These are phyloP conservation scores for Tichodroma muraria DNA, from an alignment of 2,113 vertebrate species.

Conservation along the genomic window DNA sequence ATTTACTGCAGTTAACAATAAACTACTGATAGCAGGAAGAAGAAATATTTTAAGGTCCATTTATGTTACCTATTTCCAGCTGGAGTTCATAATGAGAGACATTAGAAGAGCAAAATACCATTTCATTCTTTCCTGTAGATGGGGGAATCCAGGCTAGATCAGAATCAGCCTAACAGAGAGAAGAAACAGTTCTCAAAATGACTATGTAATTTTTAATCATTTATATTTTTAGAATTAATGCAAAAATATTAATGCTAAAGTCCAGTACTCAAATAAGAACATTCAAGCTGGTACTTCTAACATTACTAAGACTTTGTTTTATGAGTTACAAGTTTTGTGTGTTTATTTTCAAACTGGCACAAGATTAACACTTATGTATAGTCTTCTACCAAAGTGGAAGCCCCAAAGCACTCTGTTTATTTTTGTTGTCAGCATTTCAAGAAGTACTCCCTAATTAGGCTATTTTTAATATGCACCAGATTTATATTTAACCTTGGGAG, in stretches of 20 bases:
- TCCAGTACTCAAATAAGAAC: background rate
- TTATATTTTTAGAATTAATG: background rate
- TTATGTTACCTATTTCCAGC: conserved; percentile 86
- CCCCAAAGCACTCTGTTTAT: background rate
- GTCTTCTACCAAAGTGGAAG: background rate
- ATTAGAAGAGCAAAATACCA: conserved; percentile 75
- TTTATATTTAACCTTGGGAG: background rate
- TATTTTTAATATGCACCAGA: background rate
- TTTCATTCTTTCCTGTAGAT: conserved; percentile 68
- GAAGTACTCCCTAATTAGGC: background rate
- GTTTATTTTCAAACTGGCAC: background rate
- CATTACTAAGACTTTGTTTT: background rate
- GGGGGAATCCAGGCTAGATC: conserved; percentile 72
- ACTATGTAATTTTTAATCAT: background rate
- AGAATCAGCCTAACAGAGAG: conserved; percentile 73
- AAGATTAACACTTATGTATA: background rate
- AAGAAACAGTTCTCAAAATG: background rate
- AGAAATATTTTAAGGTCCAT: background rate
- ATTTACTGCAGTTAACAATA: background rate
- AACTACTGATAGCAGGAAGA: background rate
- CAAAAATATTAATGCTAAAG: background rate
- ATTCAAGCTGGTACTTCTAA: background rate
- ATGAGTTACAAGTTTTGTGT: background rate
- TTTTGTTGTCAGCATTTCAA: background rate
- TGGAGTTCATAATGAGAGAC: conserved; percentile 91